Percentiles rank a stretch among this genome's conserved stretches.
phyloP scores from a whole-genome alignment of 2,797 vertebrate genomes.

The Tenualosa ilisha region DNA sequence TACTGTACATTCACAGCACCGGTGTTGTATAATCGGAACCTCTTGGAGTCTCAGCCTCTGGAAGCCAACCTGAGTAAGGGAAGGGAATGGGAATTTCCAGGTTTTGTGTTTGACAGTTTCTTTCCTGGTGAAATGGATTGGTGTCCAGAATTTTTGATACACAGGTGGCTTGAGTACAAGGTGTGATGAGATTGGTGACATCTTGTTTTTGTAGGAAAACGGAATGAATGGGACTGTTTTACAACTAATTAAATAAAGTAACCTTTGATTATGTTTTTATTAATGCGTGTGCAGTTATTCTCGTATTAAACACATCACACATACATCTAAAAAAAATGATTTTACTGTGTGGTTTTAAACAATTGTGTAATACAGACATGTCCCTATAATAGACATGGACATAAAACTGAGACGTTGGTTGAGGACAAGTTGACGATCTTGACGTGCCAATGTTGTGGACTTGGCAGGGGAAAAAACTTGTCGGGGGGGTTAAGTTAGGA shows the following conservation, averaged over 20 bases:
- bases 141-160: constrained; percentile 21
- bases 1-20: background rate
- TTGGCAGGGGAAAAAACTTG: no score
- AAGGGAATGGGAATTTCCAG: constrained; percentile 18
- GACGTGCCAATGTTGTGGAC: no score
- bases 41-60: constrained; percentile 19
- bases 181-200: constrained; percentile 31
- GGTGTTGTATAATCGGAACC: constrained; percentile 26
- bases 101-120: constrained; percentile 21
- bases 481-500: no score
- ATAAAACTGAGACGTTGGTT: no score
- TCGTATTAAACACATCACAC: background rate
- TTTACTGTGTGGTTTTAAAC: no score
- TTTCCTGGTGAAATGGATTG: constrained; percentile 25
- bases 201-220: constrained; percentile 59
- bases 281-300: constrained; percentile 18
- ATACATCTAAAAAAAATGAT: background rate
- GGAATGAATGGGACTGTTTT: constrained; percentile 63
- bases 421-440: no score
- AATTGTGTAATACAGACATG: no score
- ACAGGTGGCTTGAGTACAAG: constrained; percentile 24
- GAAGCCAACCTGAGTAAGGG: background rate
- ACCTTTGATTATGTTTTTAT: constrained; percentile 64
- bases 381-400: no score
- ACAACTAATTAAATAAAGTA: constrained; percentile 69